Evolutionary conservation across 1,140 invertebrate species (phyloP).

Genomic region (Ephestia elutella): DNA sequence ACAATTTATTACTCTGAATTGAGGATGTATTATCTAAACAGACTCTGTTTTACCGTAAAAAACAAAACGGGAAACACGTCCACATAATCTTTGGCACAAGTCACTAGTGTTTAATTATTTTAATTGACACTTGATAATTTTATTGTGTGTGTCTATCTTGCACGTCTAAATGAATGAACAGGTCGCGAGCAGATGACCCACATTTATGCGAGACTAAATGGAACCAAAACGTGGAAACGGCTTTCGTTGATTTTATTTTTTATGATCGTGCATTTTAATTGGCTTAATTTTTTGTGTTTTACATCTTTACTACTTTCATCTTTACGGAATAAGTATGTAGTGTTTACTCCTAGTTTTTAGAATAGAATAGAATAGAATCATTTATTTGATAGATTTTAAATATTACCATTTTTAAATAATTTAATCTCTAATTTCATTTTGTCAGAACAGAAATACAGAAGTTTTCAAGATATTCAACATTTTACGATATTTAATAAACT

Average conservation of each 20-base stretch:
- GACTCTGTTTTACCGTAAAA: conserved; percentile 51
- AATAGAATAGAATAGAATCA: no score
- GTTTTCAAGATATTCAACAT: no score
- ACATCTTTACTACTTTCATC: no score
- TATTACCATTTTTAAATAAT: no score
- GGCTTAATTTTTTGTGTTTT: not conserved
- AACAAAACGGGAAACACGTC: conserved; percentile 44
- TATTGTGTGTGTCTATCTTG: conserved; percentile 8
- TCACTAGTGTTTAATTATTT: conserved; percentile 2
- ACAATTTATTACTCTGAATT: conserved; percentile 23
- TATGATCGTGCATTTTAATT: not conserved
- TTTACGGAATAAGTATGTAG: no score
- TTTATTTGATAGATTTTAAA: no score
- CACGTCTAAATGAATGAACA: conserved; percentile 15
- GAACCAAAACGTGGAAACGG: not conserved
- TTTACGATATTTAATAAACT: no score
- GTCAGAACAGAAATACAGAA: no score
- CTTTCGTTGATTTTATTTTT: not conserved
- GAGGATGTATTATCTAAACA: conserved; percentile 30
- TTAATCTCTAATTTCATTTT: no score
- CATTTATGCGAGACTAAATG: conserved; percentile 6
- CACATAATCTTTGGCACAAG: conserved; percentile 16
- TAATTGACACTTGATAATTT: not conserved
- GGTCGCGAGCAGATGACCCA: conserved; percentile 24
- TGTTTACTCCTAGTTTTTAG: no score